Evolutionary conservation across 1,140 invertebrate species (phyloP), one percentile per base, ranked within the genome.

Genomic region (Aradophagus sp.): DNA sequence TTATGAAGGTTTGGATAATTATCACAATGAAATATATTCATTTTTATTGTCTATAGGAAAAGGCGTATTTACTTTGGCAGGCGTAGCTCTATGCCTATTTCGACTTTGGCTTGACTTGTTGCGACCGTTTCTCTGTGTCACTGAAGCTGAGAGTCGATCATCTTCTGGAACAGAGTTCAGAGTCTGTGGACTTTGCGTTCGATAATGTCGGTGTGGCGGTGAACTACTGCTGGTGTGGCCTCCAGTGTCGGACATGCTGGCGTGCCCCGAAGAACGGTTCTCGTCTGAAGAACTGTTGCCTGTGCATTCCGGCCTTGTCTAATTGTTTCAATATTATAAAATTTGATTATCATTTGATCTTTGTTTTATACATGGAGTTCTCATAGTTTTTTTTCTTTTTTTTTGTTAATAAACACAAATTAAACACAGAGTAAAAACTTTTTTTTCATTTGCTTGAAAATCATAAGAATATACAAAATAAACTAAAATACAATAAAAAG

Each of bases 211-310:
- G 34, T 87, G 83, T 3, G 88, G 86, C 3, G 88, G 91, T 4
- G 90, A 92, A 31, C 87, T 88, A 66, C 90, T 91, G 47, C 90
- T 91, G 45, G 88, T 88, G 59, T 88, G 91, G 11, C 89, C 91
- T 1, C 91, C 91, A 27, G 91, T 92, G 76, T 95, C 93, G 20
- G 93, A 95, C 93, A 96, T 95, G 66, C 92, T 94, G n/a, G 94
- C 94, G 80, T 96, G 94, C 0, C 94, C 94, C 0, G 93, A 95
- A 10, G 93, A 95, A 16, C 93, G 87, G 81, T 94, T 95, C 82
- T 95, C 93, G 82, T 95, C 93, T 2, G 93, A 95, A 10, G 93
- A 95, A 79, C 93, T 95, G 80, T 93, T 93, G 14, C 88, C 88
- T 35, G 87, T 87, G 74, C 92, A 93, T 74, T 94, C 92, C 67